Percentiles rank a stretch among this genome's conserved stretches.
These are phyloP conservation scores for Bradypodion ventrale DNA, from an alignment of 2,797 vertebrate genomes.

Conservation along the genomic window DNA sequence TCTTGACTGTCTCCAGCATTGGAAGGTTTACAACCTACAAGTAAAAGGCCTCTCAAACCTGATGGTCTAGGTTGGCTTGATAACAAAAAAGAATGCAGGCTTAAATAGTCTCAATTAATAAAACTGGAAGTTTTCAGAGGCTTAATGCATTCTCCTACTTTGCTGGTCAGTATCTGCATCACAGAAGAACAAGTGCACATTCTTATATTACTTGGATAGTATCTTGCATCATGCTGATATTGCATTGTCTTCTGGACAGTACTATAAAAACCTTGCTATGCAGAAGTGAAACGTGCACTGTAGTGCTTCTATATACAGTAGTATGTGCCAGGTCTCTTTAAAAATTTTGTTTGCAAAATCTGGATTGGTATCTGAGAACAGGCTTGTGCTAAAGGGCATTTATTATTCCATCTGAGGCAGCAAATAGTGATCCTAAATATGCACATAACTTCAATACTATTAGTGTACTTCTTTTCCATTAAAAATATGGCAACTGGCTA, in stretches of 20 bases:
- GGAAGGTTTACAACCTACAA: too few species aligned
- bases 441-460: neutral
- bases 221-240: neutral
- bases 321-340: neutral
- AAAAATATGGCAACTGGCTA: neutral
- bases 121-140: neutral
- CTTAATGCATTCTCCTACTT: neutral
- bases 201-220: neutral
- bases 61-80: neutral
- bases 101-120: neutral
- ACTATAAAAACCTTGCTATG: neutral
- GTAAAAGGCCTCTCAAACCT: neutral
- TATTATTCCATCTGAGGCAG: too few species aligned
- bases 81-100: neutral
- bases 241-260: neutral
- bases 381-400: too few species aligned
- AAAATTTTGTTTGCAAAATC: neutral
- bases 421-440: too few species aligned
- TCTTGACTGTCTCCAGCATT: too few species aligned
- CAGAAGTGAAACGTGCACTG: neutral
- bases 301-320: neutral
- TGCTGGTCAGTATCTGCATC: neutral
- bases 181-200: neutral
- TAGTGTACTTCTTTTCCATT: neutral
- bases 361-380: too few species aligned